A percentile compares a stretch with the other conserved stretches of the same genome.
phyloP scores from a whole-genome alignment of 2,888 invertebrate species.

The Xanthorhoe spadicearia region DNA sequence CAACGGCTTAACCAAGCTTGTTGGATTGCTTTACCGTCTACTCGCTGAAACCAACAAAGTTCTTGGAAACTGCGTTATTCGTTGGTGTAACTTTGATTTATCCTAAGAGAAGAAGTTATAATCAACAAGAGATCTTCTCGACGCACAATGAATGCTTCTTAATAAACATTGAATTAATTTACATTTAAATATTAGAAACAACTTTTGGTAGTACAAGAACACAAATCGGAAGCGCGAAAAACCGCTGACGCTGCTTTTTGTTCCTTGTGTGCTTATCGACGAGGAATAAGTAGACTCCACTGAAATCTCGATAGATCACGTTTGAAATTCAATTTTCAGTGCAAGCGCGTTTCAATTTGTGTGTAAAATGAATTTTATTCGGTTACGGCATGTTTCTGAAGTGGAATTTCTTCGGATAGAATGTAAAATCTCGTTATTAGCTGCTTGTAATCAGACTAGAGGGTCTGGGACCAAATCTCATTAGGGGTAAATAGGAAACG shows the following conservation, averaged over 20 bases:
- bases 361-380: conserved; percentile 33
- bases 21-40: conserved; percentile 49
- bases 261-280: conserved; percentile 30
- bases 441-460: conserved; percentile 47
- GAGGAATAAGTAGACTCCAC: conserved; percentile 42
- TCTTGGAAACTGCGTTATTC: conserved; percentile 33
- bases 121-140: not conserved
- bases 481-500: conserved; percentile 49
- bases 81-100: conserved; percentile 1
- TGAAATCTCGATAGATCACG: conserved; percentile 61
- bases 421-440: conserved; percentile 48
- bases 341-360: conserved; percentile 42
- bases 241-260: conserved; percentile 4
- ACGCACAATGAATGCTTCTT: not conserved
- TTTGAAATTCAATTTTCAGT: conserved; percentile 56
- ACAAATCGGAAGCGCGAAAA: not conserved
- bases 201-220: not conserved
- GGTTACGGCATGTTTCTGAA: conserved; percentile 30
- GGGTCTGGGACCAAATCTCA: conserved; percentile 53
- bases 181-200: not conserved
- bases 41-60: conserved; percentile 44
- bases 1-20: conserved; percentile 51
- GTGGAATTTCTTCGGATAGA: conserved; percentile 31
- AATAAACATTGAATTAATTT: not conserved
- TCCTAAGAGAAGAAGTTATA: not conserved